These are phyloP conservation scores for Limnephilus marmoratus DNA, from an alignment of 2,888 invertebrate genomes.

Conservation along the genomic window DNA sequence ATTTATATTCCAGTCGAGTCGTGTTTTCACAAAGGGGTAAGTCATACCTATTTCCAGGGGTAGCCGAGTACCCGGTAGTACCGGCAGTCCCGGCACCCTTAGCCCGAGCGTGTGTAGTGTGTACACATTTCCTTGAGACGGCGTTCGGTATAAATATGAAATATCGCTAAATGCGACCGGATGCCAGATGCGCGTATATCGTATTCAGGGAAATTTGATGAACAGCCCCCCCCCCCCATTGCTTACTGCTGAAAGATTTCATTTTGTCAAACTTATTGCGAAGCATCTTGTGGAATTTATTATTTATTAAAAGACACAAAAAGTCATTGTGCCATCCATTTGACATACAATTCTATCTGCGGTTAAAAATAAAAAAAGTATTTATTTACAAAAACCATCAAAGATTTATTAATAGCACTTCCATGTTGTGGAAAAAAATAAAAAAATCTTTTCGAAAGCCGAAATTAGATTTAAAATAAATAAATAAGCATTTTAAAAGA, in stretches of 20 bases:
- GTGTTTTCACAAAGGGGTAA: conserved; percentile 65
- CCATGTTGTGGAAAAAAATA: no score
- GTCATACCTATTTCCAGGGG: conserved; percentile 61
- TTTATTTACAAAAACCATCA: no score
- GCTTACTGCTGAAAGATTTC: conserved; percentile 1
- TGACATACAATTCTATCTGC: not conserved
- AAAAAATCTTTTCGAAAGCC: no score
- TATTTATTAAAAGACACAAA: not conserved
- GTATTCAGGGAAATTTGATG: conserved; percentile 47
- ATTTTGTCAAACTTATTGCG: conserved; percentile 27
- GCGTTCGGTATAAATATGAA: conserved; percentile 58
- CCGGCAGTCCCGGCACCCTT: not conserved
- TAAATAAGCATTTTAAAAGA: not conserved
- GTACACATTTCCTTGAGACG: conserved; percentile 42
- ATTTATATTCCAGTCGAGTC: conserved; percentile 64
- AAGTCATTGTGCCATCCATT: not conserved
- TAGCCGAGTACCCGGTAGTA: not conserved
- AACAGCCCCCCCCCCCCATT: conserved; percentile 13
- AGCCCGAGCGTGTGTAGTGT: conserved; percentile 27
- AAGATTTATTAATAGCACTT: no score
- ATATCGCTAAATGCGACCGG: conserved; percentile 60
- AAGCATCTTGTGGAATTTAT: not conserved
- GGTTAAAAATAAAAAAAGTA: not conserved
- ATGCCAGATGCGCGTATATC: conserved; percentile 52
- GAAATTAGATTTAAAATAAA: not conserved